Evolutionary conservation across 2,797 vertebrate species (phyloP).

Genomic region (Monodelphis domestica): DNA sequence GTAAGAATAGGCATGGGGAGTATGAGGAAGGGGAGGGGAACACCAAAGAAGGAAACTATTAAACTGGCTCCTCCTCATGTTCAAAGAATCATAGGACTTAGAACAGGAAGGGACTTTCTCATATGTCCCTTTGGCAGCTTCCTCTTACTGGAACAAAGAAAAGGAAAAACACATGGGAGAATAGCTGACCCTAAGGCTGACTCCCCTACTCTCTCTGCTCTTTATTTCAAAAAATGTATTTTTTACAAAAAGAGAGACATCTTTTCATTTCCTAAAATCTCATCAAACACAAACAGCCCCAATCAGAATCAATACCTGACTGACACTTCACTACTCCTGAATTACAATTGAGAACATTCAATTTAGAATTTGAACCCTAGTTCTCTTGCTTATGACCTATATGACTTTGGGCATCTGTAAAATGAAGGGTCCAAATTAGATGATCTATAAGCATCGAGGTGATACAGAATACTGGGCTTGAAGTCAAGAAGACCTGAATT

Average conservation of each 20-base stretch:
- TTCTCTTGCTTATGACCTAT: neutral
- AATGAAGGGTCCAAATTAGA: neutral
- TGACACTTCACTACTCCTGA: too few relatives aligned
- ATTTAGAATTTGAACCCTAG: neutral
- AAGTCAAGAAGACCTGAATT: neutral
- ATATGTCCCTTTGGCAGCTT: neutral
- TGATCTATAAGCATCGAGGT: neutral
- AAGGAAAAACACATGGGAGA: neutral
- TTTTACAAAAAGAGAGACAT: neutral
- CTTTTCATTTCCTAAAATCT: neutral
- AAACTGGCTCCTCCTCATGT: neutral
- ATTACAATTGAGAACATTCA: neutral
- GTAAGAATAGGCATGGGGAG: neutral
- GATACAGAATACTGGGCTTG: too few relatives aligned
- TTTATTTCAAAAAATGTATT: neutral
- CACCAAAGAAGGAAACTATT: neutral
- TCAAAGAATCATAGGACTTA: neutral
- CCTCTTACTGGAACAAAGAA: neutral
- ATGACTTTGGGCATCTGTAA: neutral
- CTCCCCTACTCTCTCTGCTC: neutral
- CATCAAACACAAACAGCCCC: neutral
- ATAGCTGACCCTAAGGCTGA: neutral
- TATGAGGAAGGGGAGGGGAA: neutral
- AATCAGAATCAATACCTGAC: neutral
- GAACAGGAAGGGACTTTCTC: neutral